Evolutionary conservation across 2,113 vertebrate species (phyloP).

Genomic region (Oceanodroma tethys): DNA sequence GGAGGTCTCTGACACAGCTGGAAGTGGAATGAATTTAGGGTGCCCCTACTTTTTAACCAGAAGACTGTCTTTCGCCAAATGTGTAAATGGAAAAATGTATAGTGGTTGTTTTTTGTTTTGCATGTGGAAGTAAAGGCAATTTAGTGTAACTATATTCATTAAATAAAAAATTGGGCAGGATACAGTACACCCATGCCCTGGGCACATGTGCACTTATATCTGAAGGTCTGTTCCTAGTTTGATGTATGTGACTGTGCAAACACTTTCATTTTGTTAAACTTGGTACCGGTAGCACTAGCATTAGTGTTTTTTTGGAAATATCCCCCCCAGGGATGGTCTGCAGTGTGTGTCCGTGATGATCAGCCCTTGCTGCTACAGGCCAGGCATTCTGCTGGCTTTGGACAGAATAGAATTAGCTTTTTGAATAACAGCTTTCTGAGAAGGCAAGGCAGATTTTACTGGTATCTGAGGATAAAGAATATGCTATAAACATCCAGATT

Average conservation of each 20-base stretch:
- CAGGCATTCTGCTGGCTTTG: constrained; percentile 34
- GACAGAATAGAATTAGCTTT: constrained; percentile 65
- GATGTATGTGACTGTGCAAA: not conserved
- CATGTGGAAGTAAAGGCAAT: not conserved
- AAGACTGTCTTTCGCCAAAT: not conserved
- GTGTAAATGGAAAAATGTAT: not conserved
- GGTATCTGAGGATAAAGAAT: constrained; percentile 15
- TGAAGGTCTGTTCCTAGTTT: not conserved
- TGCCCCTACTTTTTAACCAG: not conserved
- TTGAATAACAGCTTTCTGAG: constrained; percentile 64
- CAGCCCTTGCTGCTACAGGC: constrained; percentile 51
- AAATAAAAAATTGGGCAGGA: not conserved
- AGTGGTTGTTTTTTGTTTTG: not conserved
- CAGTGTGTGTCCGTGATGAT: constrained; percentile 30
- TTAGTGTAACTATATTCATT: not conserved
- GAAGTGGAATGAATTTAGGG: not conserved
- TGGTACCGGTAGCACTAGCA: not conserved
- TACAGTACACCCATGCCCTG: not conserved
- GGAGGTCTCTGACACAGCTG: not conserved
- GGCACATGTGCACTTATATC: rapidly evolving
- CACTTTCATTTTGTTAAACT: not conserved
- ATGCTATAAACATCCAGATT: constrained; percentile 9
- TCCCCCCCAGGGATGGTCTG: not conserved
- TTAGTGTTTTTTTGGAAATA: not conserved
- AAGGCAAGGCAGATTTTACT: constrained; percentile 61